Percentiles rank a stretch among this genome's conserved stretches.
phyloP scores from a whole-genome alignment of 2,113 vertebrate genomes.

The Gnathonemus echidnorhynchus region DNA sequence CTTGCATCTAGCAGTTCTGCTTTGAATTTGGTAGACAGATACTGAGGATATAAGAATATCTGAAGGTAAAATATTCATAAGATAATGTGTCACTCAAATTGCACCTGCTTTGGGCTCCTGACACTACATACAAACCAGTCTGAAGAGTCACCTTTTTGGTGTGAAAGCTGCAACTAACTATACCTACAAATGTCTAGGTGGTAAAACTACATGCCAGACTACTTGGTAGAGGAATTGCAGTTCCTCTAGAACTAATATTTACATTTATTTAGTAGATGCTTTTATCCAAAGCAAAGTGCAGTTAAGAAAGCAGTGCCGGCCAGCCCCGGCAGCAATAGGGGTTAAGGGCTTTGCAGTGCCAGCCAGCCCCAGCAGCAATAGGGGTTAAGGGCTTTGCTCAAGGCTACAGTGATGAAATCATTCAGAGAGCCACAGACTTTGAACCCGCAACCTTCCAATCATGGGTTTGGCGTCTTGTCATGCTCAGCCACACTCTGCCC shows the following conservation, averaged over 20 bases:
- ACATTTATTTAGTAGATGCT: not conserved
- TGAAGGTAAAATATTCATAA: not conserved
- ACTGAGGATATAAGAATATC: not conserved
- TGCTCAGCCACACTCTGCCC: not conserved
- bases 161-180: not conserved
- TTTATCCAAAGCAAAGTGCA: not conserved
- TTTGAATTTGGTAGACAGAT: not conserved
- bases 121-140: not conserved
- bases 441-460: not conserved
- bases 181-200: not conserved
- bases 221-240: not conserved
- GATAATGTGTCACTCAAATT: not conserved
- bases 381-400: not conserved
- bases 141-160: not conserved
- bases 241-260: not conserved
- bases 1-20: not conserved
- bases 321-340: not conserved
- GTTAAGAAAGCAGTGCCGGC: not conserved
- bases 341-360: too few species aligned
- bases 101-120: not conserved
- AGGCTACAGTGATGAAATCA: not conserved
- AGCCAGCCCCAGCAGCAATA: not conserved
- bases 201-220: not conserved
- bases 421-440: not conserved
- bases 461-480: not conserved